Conservation (phyloP, 2,113 vertebrate species). For the Chamaetylas fuelleborni region DNA sequence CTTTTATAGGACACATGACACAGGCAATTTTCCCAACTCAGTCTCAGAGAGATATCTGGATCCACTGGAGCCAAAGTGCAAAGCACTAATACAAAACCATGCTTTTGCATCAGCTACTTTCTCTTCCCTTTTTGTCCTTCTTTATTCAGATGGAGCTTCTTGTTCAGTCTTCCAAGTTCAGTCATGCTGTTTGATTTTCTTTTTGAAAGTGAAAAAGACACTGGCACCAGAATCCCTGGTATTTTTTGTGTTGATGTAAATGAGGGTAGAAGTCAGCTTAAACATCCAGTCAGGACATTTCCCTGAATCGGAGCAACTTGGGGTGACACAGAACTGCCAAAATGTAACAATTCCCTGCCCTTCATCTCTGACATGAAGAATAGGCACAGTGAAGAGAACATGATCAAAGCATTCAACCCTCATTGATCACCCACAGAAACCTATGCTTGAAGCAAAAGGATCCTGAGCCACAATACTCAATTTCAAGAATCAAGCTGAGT, state of each 20-base stretch:
- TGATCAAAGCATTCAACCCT: neutral
- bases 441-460: neutral
- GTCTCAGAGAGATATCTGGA: neutral
- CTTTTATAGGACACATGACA: neutral
- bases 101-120: neutral
- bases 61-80: neutral
- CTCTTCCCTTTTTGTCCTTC: neutral
- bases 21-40: neutral
- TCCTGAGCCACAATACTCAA: neutral
- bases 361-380: neutral
- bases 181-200: conserved; percentile 7
- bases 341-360: neutral
- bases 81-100: conserved; percentile 1
- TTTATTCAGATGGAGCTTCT: neutral
- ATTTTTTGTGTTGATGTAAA: conserved; percentile 24
- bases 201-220: neutral
- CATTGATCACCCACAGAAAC: neutral
- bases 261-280: neutral
- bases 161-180: neutral
- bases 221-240: neutral
- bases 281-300: neutral
- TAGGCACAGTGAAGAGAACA: neutral
- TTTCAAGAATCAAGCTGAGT: neutral
- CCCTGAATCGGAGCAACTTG: neutral
- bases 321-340: neutral